Percentiles rank a stretch among this genome's conserved stretches.
Conservation (phyloP, 2,113 vertebrate genomes). For the Gymnogyps californianus region DNA sequence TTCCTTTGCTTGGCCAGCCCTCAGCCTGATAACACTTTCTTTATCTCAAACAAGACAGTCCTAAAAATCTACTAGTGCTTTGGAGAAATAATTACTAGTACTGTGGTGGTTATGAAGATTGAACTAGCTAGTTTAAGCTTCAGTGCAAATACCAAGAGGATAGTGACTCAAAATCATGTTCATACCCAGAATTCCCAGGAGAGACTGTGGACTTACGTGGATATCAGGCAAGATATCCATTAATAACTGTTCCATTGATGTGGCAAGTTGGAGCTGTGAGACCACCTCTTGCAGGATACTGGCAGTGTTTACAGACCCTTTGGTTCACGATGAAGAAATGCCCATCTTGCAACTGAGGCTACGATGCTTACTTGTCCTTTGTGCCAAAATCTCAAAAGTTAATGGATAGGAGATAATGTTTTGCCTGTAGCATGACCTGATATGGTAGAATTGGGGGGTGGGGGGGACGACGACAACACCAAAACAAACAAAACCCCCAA, state of each 20-base stretch:
- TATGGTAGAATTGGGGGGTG: not conserved
- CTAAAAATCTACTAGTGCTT: not conserved
- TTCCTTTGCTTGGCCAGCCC: not conserved
- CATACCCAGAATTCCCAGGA: not conserved
- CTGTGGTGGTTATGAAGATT: not conserved
- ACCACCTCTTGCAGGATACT: not conserved
- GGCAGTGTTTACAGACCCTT: not conserved
- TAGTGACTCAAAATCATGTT: not conserved
- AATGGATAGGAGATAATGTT: not conserved
- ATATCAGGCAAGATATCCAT: not conserved
- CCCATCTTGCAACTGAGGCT: not conserved
- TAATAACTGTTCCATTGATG: not conserved
- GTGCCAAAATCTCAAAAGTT: not conserved
- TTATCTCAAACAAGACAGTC: not conserved
- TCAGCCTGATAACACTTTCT: not conserved
- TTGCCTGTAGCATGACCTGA: not conserved
- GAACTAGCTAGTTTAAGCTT: not conserved
- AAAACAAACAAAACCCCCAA: fast-evolving
- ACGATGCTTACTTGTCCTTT: not conserved
- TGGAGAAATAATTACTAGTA: not conserved
- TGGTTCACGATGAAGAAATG: not conserved
- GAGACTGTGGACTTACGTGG: not conserved
- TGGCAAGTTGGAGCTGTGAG: not conserved
- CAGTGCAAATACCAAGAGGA: not conserved
- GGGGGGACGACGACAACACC: fast-evolving